A percentile compares a stretch with the other conserved stretches of the same genome.
phyloP scores from a whole-genome alignment of 2,888 invertebrate genomes.

The Ephialtes manifestator region DNA sequence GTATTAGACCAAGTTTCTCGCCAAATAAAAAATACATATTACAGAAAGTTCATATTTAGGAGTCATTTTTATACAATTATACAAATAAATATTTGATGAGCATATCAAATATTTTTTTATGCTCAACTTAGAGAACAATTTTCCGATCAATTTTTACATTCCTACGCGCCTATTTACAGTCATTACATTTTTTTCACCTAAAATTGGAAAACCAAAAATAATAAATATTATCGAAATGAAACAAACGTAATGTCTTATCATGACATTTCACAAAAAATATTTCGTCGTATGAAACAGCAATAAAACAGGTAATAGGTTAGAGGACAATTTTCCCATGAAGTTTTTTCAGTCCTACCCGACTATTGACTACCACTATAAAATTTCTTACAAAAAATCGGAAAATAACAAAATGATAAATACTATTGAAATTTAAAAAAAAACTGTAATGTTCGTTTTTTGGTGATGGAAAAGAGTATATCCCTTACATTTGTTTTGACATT shows the following conservation, averaged over 20 bases:
- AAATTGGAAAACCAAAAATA: not conserved
- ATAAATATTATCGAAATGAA: not conserved
- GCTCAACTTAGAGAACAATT: too few relatives aligned
- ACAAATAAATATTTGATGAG: not conserved
- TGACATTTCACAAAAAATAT: too few relatives aligned
- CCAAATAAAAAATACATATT: not conserved
- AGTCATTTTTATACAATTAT: not conserved
- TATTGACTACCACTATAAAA: too few relatives aligned
- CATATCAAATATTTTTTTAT: not conserved
- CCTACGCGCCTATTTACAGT: not conserved
- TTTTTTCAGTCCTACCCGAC: too few relatives aligned
- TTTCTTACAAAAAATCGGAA: too few relatives aligned
- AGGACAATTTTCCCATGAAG: too few relatives aligned
- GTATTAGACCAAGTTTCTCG: not conserved
- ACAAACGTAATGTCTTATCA: too few relatives aligned
- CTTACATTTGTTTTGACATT: not conserved
- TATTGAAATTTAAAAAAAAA: not conserved
- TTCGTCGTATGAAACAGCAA: too few relatives aligned
- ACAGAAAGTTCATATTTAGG: not conserved
- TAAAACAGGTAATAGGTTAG: too few relatives aligned
- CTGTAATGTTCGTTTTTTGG: not conserved
- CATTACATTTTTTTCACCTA: not conserved
- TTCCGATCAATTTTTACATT: not conserved
- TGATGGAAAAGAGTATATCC: not conserved
- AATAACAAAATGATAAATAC: too few relatives aligned